Evolutionary conservation across 23 tunicate species (phyloP), one percentile per base, ranked within the genome.

Genomic region (Halocynthia aurantium): DNA sequence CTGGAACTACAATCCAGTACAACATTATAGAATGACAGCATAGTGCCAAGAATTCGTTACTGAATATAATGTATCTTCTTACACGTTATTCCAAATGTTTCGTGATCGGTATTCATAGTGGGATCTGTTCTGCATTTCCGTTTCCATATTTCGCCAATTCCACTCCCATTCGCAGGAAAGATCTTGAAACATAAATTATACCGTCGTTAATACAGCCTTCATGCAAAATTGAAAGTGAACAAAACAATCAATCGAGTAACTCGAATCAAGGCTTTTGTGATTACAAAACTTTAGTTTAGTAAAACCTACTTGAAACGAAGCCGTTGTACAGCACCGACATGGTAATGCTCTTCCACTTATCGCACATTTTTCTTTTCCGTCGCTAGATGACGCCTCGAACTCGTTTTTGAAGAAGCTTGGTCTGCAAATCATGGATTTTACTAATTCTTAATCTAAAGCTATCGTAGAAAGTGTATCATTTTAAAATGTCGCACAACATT

Each of bases 71-170:
- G 44, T 31, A 31, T 31, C 44, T 31, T 13, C 70, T 62, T 62
- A 87, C 93, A 87, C n/a, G 86, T 81, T 6, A 87, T 72, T 67
- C 93, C 93, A 58, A 87, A 70, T 56, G 82, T 75, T 57, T 86
- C 91, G 70, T 86, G 91, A 69, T 80, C 91, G 75, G 81, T 62
- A 62, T 80, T 85, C 6, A 73, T 57, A n/a, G 52, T 51, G 12
- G 50, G 50, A 19, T 72, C 21, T 10, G 56, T 52, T 22, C 76
- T 12, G 12, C 66, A 53, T 21, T 80, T 67, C 31, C 55, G 61
- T 71, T 87, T 87, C 93, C 93, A 87, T n/a, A 87, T 87, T 52
- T 82, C 80, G 49, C 80, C 90, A 53, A 80, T 64, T 55, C 61
- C 69, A 6, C 80, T 76, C 7, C 76, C 84, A 15, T 73, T 40